Evolutionary conservation across 2,888 invertebrate genomes (phyloP).

Genomic region (Leptothorax acervorum): DNA sequence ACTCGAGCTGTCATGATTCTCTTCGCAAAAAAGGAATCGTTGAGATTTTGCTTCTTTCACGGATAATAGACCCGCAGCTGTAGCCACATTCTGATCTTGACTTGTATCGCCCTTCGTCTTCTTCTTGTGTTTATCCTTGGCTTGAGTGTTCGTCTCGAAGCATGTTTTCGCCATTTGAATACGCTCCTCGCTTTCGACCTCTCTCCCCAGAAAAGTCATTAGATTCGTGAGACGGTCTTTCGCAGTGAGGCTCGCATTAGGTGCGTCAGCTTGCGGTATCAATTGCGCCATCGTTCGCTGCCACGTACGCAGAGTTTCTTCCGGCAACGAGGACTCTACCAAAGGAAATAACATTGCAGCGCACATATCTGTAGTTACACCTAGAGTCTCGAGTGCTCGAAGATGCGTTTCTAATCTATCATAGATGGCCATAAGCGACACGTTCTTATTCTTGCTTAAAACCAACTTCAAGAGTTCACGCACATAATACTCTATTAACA

Average conservation of each 20-base stretch:
- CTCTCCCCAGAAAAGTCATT: slow-evolving; percentile 43
- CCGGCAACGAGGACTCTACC: not conserved
- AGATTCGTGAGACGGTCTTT: slow-evolving; percentile 31
- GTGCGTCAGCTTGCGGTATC: not conserved
- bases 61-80: too few relatives aligned
- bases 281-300: not conserved
- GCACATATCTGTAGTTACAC: not conserved
- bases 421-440: not conserved
- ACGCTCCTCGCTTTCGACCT: slow-evolving; percentile 59
- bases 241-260: not conserved
- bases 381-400: not conserved
- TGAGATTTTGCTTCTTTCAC: too few relatives aligned
- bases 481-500: not conserved
- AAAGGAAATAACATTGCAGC: not conserved
- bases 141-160: too few relatives aligned
- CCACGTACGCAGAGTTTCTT: not conserved
- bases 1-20: too few relatives aligned
- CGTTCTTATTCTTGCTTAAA: not conserved
- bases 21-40: too few relatives aligned
- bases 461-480: not conserved
- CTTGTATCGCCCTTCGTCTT: too few relatives aligned
- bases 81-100: too few relatives aligned
- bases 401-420: not conserved
- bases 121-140: too few relatives aligned
- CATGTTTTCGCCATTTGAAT: slow-evolving; percentile 53